A percentile compares a stretch with the other conserved stretches of the same genome.
phyloP scores from a whole-genome alignment of 2,888 invertebrate genomes.

The Dynastes tityus region DNA sequence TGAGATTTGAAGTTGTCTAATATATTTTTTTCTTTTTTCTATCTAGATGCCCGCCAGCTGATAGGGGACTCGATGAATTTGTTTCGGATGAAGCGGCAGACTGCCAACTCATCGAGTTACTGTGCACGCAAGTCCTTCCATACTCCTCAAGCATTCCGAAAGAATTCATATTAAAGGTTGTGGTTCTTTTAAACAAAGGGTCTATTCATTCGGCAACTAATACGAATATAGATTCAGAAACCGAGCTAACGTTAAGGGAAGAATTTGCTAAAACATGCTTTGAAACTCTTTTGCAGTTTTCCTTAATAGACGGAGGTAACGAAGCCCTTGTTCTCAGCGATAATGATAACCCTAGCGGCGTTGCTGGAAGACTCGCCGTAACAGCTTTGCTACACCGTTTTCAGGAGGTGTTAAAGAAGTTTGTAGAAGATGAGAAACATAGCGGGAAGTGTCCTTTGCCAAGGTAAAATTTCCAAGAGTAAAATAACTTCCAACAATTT shows the following conservation, averaged over 20 bases:
- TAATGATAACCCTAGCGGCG: conserved; percentile 63
- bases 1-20: too few relatives aligned
- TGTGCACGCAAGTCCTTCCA: conserved; percentile 87
- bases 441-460: conserved; percentile 90
- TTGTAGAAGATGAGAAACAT: conserved; percentile 87
- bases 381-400: conserved; percentile 94
- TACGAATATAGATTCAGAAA: conserved; percentile 82
- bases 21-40: conserved; percentile 26
- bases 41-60: conserved; percentile 72
- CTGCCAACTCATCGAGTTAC: conserved; percentile 85
- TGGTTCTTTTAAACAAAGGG: conserved; percentile 88
- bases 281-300: conserved; percentile 95
- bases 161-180: conserved; percentile 87
- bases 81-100: conserved; percentile 85
- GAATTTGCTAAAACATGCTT: conserved; percentile 98
- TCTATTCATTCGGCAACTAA: conserved; percentile 86
- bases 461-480: conserved; percentile 72
- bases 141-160: conserved; percentile 84
- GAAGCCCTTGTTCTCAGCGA: conserved; percentile 66
- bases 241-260: conserved; percentile 88
- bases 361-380: conserved; percentile 86
- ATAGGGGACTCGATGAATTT: conserved; percentile 75
- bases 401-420: conserved; percentile 91
- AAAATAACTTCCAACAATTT: background rate
- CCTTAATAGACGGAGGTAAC: conserved; percentile 83